Conservation (phyloP, 1,140 invertebrate genomes). For the Atta colombica region DNA sequence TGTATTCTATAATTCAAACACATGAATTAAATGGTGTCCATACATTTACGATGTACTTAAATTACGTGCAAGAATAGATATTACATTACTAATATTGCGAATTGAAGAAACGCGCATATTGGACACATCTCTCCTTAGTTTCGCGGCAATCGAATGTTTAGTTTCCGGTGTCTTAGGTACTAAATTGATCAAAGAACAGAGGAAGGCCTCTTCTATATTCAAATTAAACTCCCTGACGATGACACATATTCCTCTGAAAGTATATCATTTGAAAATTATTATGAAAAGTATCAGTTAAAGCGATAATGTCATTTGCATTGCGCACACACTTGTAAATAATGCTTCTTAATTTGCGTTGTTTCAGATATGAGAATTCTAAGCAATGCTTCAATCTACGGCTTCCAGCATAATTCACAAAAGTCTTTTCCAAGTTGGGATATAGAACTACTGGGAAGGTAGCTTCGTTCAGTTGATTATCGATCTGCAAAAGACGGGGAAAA, state of each 20-base stretch:
- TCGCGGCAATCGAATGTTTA: slow-evolving; percentile 80
- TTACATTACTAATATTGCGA: slow-evolving; percentile 60
- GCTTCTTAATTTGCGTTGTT: slow-evolving; percentile 88
- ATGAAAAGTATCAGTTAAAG: neutral
- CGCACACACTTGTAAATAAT: slow-evolving; percentile 88
- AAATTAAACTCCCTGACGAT: slow-evolving; percentile 91
- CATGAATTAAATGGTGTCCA: neutral
- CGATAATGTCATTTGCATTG: neutral
- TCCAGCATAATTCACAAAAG: slow-evolving; percentile 82
- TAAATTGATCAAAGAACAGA: slow-evolving; percentile 83
- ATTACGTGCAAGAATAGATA: neutral
- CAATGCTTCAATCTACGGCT: slow-evolving; percentile 88
- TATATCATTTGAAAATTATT: slow-evolving; percentile 32
- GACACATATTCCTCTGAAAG: slow-evolving; percentile 90
- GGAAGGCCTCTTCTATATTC: slow-evolving; percentile 92
- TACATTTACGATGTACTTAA: neutral
- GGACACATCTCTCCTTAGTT: slow-evolving; percentile 80
- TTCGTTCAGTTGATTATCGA: slow-evolving; percentile 93
- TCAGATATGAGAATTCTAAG: slow-evolving; percentile 90
- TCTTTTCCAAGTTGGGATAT: slow-evolving; percentile 87
- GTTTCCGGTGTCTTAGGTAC: slow-evolving; percentile 77
- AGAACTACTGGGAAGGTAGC: slow-evolving; percentile 93
- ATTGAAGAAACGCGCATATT: slow-evolving; percentile 73
- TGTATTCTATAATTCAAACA: slow-evolving; percentile 56
- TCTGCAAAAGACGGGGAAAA: slow-evolving; percentile 85